Conservation (phyloP, 2,113 vertebrate species). For the Phalacrocorax aristotelis region DNA sequence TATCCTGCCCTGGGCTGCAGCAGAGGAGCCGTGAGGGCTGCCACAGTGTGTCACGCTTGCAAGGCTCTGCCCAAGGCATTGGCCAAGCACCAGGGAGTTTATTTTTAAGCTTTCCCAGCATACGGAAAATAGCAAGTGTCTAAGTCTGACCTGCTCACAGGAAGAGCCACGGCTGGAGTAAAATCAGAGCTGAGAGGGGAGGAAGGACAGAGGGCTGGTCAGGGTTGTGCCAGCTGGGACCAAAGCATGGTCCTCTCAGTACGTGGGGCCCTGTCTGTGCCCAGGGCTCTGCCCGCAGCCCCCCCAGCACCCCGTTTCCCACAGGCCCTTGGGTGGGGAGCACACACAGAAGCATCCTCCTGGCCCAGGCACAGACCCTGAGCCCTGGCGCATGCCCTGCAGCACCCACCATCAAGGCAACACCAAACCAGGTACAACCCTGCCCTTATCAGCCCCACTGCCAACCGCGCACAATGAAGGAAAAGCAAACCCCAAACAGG, state of each 20-base stretch:
- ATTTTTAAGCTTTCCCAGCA: conserved; percentile 14
- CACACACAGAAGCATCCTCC: not conserved
- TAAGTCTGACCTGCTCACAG: not conserved
- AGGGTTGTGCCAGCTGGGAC: not conserved
- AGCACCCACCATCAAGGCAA: rapidly evolving
- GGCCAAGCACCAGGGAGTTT: not conserved
- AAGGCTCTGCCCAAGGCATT: not conserved
- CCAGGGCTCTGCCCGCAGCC: not conserved
- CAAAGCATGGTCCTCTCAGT: rapidly evolving
- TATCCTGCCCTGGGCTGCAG: not conserved
- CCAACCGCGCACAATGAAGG: rapidly evolving
- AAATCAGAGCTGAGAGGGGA: not conserved
- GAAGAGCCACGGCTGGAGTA: not conserved
- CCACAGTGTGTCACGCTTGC: rapidly evolving
- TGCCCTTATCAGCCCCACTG: rapidly evolving
- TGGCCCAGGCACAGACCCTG: not conserved
- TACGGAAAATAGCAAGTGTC: not conserved
- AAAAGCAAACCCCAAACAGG: not conserved
- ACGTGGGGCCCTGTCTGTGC: rapidly evolving
- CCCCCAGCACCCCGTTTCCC: not conserved
- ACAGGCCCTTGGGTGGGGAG: not conserved
- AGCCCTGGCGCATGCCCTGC: not conserved
- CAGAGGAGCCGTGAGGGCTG: not conserved
- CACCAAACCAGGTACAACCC: not conserved
- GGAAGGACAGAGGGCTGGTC: not conserved